Evolutionary conservation across 2,797 vertebrate genomes (phyloP).

Genomic region (Argya squamiceps): DNA sequence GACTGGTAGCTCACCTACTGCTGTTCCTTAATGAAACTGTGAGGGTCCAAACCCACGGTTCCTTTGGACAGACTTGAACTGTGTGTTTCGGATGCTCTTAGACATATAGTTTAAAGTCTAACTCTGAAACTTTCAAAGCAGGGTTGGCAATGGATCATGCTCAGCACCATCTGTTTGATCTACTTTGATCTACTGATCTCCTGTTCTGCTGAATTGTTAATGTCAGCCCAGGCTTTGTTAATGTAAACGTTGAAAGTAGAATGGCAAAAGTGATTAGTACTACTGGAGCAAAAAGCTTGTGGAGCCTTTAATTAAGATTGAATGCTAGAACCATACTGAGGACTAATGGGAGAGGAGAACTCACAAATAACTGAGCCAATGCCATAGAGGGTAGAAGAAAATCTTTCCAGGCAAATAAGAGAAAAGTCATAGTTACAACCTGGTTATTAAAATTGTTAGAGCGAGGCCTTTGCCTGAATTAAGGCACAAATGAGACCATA

Average conservation of each 20-base stretch:
- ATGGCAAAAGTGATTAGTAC: background rate
- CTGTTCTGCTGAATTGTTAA: background rate
- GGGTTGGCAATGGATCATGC: rapidly evolving
- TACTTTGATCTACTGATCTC: background rate
- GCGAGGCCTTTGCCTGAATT: rapidly evolving
- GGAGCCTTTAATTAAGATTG: background rate
- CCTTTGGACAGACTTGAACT: background rate
- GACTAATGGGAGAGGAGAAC: background rate
- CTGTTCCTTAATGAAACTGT: background rate
- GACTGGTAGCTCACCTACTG: background rate
- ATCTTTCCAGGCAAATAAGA: background rate
- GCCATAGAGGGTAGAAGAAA: background rate
- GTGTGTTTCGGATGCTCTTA: rapidly evolving
- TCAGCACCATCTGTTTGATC: background rate
- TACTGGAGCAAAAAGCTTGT: background rate
- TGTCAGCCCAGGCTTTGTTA: background rate
- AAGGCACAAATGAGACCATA: rapidly evolving
- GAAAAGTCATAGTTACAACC: background rate
- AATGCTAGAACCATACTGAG: background rate
- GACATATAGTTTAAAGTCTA: background rate
- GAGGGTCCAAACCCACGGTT: background rate
- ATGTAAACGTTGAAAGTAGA: background rate
- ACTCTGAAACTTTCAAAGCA: background rate
- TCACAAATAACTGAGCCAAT: background rate
- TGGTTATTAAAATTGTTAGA: background rate